These are phyloP conservation scores for Diplolepis rosae DNA, from an alignment of 2,888 invertebrate species.

Conservation along the genomic window DNA sequence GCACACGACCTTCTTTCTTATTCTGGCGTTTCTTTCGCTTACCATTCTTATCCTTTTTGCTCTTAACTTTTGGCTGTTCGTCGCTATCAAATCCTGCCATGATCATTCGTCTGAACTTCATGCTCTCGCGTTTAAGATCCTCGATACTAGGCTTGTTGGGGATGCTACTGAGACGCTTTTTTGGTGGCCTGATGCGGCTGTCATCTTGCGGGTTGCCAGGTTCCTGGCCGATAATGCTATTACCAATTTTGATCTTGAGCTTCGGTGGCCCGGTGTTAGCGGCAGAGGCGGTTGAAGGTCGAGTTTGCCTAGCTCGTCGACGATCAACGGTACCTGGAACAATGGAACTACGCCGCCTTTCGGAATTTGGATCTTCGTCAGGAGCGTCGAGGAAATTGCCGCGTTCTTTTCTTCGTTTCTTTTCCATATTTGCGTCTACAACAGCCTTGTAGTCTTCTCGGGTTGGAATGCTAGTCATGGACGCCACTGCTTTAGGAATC, in stretches of 20 bases:
- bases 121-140: slow-evolving; percentile 87
- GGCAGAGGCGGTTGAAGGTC: slow-evolving; percentile 72
- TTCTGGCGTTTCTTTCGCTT: slow-evolving; percentile 75
- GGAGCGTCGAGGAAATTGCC: slow-evolving; percentile 53
- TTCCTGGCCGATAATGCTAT: slow-evolving; percentile 76
- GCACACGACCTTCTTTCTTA: slow-evolving; percentile 75
- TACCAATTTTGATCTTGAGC: slow-evolving; percentile 85
- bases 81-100: slow-evolving; percentile 88
- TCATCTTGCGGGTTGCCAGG: slow-evolving; percentile 73
- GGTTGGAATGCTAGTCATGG: slow-evolving; percentile 90
- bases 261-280: slow-evolving; percentile 75
- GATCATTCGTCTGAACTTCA: slow-evolving; percentile 89
- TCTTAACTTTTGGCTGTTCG: slow-evolving; percentile 71
- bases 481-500: slow-evolving; percentile 91
- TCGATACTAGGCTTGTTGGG: slow-evolving; percentile 80
- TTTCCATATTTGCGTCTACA: slow-evolving; percentile 80
- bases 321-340: slow-evolving; percentile 66
- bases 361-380: slow-evolving; percentile 66
- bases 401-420: slow-evolving; percentile 80
- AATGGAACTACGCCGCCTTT: slow-evolving; percentile 65
- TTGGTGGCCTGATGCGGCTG: slow-evolving; percentile 80
- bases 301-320: slow-evolving; percentile 66
- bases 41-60: slow-evolving; percentile 76
- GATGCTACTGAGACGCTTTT: slow-evolving; percentile 82
- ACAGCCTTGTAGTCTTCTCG: slow-evolving; percentile 86